A percentile compares a stretch with the other conserved stretches of the same genome.
These are phyloP conservation scores for Rhagium mordax DNA, from an alignment of 2,888 invertebrate species.

Conservation along the genomic window DNA sequence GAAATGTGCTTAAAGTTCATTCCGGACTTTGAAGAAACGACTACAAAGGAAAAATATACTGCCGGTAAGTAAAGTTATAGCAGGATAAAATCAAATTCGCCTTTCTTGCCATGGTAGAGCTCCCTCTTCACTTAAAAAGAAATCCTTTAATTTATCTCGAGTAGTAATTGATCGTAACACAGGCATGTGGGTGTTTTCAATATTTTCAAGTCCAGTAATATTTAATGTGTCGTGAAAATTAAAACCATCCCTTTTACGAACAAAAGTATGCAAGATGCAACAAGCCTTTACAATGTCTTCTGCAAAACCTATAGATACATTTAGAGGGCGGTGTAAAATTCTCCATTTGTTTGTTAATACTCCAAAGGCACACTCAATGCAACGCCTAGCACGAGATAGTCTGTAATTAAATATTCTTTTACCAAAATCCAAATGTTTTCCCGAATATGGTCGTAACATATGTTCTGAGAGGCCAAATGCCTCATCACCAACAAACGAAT, in stretches of 20 bases:
- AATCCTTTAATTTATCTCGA: background rate
- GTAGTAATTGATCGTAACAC: background rate
- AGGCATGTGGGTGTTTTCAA: background rate
- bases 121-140: background rate
- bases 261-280: slow-evolving; percentile 8
- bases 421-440: slow-evolving; percentile 16
- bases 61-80: background rate
- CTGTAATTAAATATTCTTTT: background rate
- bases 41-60: slow-evolving; percentile 8
- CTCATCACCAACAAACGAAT: slow-evolving; percentile 29
- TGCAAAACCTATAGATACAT: slow-evolving; percentile 11
- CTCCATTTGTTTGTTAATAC: slow-evolving; percentile 27
- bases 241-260: background rate
- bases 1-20: background rate
- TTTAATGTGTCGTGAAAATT: slow-evolving; percentile 1
- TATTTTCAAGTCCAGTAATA: too few species aligned
- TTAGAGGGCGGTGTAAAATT: slow-evolving; percentile 11
- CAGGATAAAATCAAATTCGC: background rate
- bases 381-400: slow-evolving; percentile 14
- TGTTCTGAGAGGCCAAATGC: slow-evolving; percentile 25
- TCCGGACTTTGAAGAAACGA: background rate
- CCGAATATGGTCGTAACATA: slow-evolving; percentile 23
- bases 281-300: slow-evolving; percentile 20
- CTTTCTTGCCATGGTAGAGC: background rate
- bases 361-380: slow-evolving; percentile 25